Evolutionary conservation across 2,797 vertebrate genomes (phyloP), one percentile per base, ranked within the genome.

Genomic region (Euthynnus affinis): DNA sequence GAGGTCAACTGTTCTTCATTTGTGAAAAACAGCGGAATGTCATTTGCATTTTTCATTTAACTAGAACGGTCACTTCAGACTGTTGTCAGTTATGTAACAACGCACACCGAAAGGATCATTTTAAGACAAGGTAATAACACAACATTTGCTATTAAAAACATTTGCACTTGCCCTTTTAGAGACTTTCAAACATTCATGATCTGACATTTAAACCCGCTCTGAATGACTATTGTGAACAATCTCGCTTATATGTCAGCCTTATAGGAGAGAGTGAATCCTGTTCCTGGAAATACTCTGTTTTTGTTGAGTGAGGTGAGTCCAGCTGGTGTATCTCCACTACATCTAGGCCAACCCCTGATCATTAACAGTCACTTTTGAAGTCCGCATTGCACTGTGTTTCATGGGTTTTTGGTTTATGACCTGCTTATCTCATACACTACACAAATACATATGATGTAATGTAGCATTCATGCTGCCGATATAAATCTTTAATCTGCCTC

Each of bases 381-480:
- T 65, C 42, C 5, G 9, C 46, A 23, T 44, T 59, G 20, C 27
- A 46, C 48, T 51, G 63, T 44, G 61, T 68, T 68, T 49, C 29
- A 32, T n/a, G n/a, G 5, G 32, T 52, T 65, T 60, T 10, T 60
- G 3, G 75, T 75, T 68, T 49, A 79, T 60, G 37, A 52, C n/a
- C 46, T 59, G 78, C 52, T 53, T 68, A 74, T 58, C 72, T 63
- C 46, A n/a, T 13, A 56, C 48, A 14, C 53, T 37, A 60, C 37
- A 49, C 44, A 53, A 57, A 74, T n/a, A 29, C 27, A 48, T 52
- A 15, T 49, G 49, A 74, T 51, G 63, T 67, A 59, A 58, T 37
- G 22, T n/a, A 15, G 59, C 48, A 34, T 34, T 18, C 17, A n/a
- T 4, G 15, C 27, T 49, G 63, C 40, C 60, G 49, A 61, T 42